Evolutionary conservation across 2,113 vertebrate genomes (phyloP), one percentile per base, ranked within the genome.

Genomic region (Laticauda laticaudata): DNA sequence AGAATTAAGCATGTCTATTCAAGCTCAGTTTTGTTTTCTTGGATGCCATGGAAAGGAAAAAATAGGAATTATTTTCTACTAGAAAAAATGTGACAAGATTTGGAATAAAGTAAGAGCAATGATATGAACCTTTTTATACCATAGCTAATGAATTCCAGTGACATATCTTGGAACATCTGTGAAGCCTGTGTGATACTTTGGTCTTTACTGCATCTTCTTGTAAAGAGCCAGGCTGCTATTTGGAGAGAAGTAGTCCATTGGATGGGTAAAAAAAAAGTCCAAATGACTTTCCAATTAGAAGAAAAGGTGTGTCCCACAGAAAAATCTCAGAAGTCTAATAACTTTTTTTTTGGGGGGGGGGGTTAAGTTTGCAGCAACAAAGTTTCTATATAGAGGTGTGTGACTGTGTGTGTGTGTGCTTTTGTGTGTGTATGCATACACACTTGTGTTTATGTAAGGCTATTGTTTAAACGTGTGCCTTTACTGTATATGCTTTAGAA

Each of bases 1-100:
- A 95, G 96, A 95, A 93, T 97, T 81, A 95, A 97, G 97, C 97
- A 97, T 97, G 97, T 97, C 97, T 98, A 97, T 98, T 98, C 95
- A 94, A 98, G 96, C 96, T 97, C 97, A 97, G 95, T 97, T 98
- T 97, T 97, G 97, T 96, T 96, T 97, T 96, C 96, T 97, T 97
- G 96, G 94, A 94, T 97, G 97, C 95, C 96, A 96, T 97, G 97
- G 97, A 96, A 95, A 97, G 95, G 95, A 96, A 95, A 97, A 81
- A 86, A 92, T 69, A n/a, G 88, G 90, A 86, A 15, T 75, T 92
- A 95, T 91, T 64, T 97, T 95, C 96, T 94, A 94, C 94, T 95
- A 94, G 93, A 96, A 86, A 93, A 53, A 94, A 93, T 75, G 61
- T 45, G 55, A 86, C 86, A 92, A 54, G 61, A 56, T 93, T 94